Conservation (phyloP, 2,888 invertebrate species). For the Drosophila eohydei region DNA sequence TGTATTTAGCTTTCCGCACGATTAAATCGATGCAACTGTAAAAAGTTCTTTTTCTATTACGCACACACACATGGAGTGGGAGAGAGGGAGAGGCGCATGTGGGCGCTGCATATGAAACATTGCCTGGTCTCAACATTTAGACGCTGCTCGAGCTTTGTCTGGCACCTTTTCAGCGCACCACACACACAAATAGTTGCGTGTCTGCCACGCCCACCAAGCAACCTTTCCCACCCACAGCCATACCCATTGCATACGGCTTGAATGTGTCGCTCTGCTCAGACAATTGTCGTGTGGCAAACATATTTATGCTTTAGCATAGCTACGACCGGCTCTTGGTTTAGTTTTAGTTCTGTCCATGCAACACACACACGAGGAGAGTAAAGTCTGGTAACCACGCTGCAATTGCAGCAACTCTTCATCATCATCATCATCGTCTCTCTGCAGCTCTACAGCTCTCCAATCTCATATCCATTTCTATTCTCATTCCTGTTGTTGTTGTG, state of each 20-base stretch:
- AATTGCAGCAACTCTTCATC: constrained; percentile 64
- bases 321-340: constrained; percentile 41
- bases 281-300: constrained; percentile 65
- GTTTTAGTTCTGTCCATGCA: constrained; percentile 51
- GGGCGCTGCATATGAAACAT: constrained; percentile 67
- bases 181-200: constrained; percentile 48
- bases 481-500: constrained; percentile 32
- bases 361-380: constrained; percentile 9
- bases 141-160: constrained; percentile 54
- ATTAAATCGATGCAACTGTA: constrained; percentile 82
- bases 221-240: constrained; percentile 2
- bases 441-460: constrained; percentile 8
- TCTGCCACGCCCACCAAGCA: constrained; percentile 22
- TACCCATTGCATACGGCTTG: constrained; percentile 15
- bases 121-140: constrained; percentile 70
- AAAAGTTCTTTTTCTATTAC: constrained; percentile 80
- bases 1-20: constrained; percentile 82
- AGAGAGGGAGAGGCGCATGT: constrained; percentile 17
- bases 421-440: constrained; percentile 35
- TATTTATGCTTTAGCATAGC: constrained; percentile 67
- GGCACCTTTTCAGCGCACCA: constrained; percentile 46
- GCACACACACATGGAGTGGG: constrained; percentile 52
- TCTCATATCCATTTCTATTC: constrained; percentile 24
- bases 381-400: constrained; percentile 72
- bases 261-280: constrained; percentile 57